A percentile compares a stretch with the other conserved stretches of the same genome.
Evolutionary conservation across 2,113 vertebrate genomes (phyloP).

Genomic region (Xiphophorus hellerii): DNA sequence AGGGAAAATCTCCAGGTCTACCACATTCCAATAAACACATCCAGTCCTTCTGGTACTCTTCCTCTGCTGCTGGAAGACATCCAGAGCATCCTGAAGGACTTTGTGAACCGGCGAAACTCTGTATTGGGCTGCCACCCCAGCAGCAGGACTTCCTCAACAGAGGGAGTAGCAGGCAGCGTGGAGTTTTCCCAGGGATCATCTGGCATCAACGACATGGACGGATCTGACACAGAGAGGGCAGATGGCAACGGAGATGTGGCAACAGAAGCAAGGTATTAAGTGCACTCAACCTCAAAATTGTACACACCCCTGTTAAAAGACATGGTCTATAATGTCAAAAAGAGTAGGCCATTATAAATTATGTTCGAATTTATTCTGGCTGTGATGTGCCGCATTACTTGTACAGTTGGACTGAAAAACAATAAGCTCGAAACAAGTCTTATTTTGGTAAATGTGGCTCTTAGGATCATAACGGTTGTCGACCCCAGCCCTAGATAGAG

Average conservation of each 20-base stretch:
- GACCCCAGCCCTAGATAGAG: too few species aligned
- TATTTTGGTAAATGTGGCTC: too few species aligned
- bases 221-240: slow-evolving; percentile 85
- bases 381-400: not conserved
- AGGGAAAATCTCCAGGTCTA: slow-evolving; percentile 86
- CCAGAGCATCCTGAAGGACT: slow-evolving; percentile 85
- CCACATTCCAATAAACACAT: slow-evolving; percentile 60
- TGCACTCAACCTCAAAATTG: not conserved
- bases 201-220: slow-evolving; percentile 90
- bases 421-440: too few species aligned
- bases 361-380: too few species aligned
- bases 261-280: slow-evolving; percentile 62
- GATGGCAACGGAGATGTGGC: slow-evolving; percentile 51
- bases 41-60: slow-evolving; percentile 31
- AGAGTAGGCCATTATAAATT: not conserved
- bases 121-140: slow-evolving; percentile 84
- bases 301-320: not conserved
- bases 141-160: slow-evolving; percentile 93
- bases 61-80: slow-evolving; percentile 83
- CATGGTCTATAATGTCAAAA: not conserved
- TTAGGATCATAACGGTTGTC: too few species aligned
- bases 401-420: not conserved
- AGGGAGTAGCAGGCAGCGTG: slow-evolving; percentile 93
- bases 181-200: slow-evolving; percentile 95
- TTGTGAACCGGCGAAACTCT: slow-evolving; percentile 83